Evolutionary conservation across 2,888 invertebrate species (phyloP), one percentile per base, ranked within the genome.

Genomic region (Slavum lentiscoides): DNA sequence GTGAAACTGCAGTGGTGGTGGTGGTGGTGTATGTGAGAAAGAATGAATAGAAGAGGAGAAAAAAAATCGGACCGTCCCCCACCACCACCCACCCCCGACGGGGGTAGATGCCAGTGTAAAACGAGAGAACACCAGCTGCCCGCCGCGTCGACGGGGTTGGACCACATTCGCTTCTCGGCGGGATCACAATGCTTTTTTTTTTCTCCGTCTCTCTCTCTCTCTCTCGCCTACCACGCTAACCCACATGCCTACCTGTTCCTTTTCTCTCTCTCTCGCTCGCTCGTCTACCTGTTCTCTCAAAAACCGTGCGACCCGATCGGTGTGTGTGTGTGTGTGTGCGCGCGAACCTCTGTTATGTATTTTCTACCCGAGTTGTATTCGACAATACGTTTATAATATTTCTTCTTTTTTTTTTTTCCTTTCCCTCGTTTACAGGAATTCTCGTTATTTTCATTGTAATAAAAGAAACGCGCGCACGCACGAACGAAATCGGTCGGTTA

Each of bases 151-250:
- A 70, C 72, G 70, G 76, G 61, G 76, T 61, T 77, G 80, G 72
- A 80, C 80, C 80, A 72, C 80, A 80, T 80, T 80, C 75, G 75
- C 69, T 72, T 15, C 49, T 49, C 49, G 70, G 64, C 49, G 70
- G 64, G 61, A 72, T 80, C 80, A 80, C 80, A 80, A 80, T 80
- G 80, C 80, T 43, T 72, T 80, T 80, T 55, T 43, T 72, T 80
- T 80, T 55, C 2, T n/a, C 23, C 43, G 43, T 13, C 49, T 9
- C 49, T 15, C 49, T 11, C 49, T 49, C 49, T 9, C 9, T 9
- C 11, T 49, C 11, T 49, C 11, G 49, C 11, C 1, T 49, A 11
- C 13, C 9, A 11, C 43, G 43, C 43, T 11, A 7, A 11, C 15
- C 49, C 13, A 49, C 49, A 11, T 1, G 11, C 49, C 13, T 49